Conservation (phyloP, 1,140 invertebrate genomes). For the Microplitis mediator region DNA sequence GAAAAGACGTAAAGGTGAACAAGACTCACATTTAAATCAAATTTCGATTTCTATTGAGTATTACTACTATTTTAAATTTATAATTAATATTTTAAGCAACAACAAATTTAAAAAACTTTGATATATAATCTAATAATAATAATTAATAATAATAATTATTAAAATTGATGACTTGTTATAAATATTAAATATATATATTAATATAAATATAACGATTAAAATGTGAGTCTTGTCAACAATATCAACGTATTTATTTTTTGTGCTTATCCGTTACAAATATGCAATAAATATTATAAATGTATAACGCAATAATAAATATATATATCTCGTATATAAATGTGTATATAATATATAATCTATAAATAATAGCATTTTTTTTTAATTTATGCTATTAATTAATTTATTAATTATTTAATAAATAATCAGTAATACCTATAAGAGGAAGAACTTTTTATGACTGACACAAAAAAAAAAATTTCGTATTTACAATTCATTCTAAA, state of each 20-base stretch:
- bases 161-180: too few relatives aligned
- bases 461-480: too few relatives aligned
- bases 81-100: background rate
- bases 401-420: background rate
- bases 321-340: constrained; percentile 51
- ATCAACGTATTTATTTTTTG: constrained; percentile 13
- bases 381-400: background rate
- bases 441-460: background rate
- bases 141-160: too few relatives aligned
- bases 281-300: constrained; percentile 64
- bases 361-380: constrained; percentile 22
- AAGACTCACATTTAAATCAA: constrained; percentile 13
- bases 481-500: too few relatives aligned
- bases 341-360: constrained; percentile 33
- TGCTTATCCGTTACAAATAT: constrained; percentile 11
- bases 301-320: constrained; percentile 63
- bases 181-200: background rate
- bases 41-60: background rate
- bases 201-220: background rate
- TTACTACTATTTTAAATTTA: background rate
- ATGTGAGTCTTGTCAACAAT: background rate
- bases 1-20: constrained; percentile 10
- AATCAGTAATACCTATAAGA: constrained; percentile 1
- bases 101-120: constrained; percentile 11
- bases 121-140: background rate